These are phyloP conservation scores for Sebastes schlegelii DNA, from an alignment of 2,113 vertebrate genomes.

Conservation along the genomic window DNA sequence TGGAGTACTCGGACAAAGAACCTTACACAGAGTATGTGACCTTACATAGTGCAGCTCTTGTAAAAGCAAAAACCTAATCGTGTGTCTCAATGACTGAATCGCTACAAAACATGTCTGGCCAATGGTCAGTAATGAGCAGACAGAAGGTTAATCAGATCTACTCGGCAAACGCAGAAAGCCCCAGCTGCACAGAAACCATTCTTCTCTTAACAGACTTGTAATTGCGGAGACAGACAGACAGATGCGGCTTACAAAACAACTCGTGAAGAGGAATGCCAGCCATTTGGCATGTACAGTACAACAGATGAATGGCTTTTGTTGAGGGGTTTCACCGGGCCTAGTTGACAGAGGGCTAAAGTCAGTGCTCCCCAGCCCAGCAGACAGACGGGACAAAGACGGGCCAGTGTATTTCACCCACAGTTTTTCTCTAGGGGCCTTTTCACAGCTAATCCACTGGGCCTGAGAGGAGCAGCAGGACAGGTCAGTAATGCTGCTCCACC, in stretches of 20 bases:
- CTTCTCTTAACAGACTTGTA: conserved; percentile 80
- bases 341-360: conserved; percentile 81
- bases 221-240: conserved; percentile 77
- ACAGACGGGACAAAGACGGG: conserved; percentile 79
- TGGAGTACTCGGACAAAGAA: conserved; percentile 48
- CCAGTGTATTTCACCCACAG: conserved; percentile 76
- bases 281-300: conserved; percentile 81
- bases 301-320: conserved; percentile 83
- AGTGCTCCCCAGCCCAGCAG: conserved; percentile 71
- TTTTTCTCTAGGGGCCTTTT: conserved; percentile 81
- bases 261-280: conserved; percentile 78
- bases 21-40: conserved; percentile 32
- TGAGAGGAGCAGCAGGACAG: conserved; percentile 80
- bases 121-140: conserved; percentile 71
- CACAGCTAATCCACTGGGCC: conserved; percentile 79
- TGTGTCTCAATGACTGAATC: conserved; percentile 51
- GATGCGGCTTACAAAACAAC: conserved; percentile 80
- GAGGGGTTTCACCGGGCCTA: conserved; percentile 74
- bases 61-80: conserved; percentile 62
- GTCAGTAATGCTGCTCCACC: conserved; percentile 79
- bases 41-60: conserved; percentile 60
- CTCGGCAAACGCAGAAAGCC: conserved; percentile 69
- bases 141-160: conserved; percentile 80
- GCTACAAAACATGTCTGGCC: conserved; percentile 55
- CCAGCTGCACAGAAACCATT: conserved; percentile 80